Evolutionary conservation across 2,113 vertebrate species (phyloP), one percentile per base, ranked within the genome.

Genomic region (Cygnus atratus): DNA sequence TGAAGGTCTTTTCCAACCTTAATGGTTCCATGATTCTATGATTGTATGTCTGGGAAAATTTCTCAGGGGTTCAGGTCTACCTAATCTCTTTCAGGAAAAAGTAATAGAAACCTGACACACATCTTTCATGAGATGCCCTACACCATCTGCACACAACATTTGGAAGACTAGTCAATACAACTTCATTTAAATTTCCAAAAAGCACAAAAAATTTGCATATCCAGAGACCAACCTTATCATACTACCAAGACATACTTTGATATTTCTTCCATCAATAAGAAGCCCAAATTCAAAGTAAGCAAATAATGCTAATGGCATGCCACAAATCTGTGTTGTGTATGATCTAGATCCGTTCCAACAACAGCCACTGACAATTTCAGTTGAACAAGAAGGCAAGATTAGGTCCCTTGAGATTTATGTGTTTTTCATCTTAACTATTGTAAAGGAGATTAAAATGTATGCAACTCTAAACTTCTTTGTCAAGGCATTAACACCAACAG

Each of bases 121-220:
- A 70, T 21, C 37, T 96, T 92, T 93, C 58, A 84, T 16, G 78
- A 58, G 31, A 59, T 25, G 9, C 22, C 26, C 33, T 81, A 41
- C 10, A 57, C 84, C 17, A 35, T 54, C 52, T 31, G 15, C 9
- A 50, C 20, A n/a, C 4, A 61, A 4, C 31, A 74, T 83, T 92
- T 70, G 74, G 61, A 91, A 79, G 9, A 44, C n/a, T 0, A 0
- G 35, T 84, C 37, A 92, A 54, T 48, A 11, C 13, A 89, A 29
- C 19, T 77, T 71, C 5, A 72, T 88, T 79, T 81, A 79, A 70
- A 91, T 70, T 93, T 65, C 41, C 61, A 68, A 90, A 92, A 93
- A 66, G 15, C 28, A 71, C 24, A 71, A 68, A 44, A 84, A 52
- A 37, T 94, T 88, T 80, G 16, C 25, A 35, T 70, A 68, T 55